Conservation (phyloP, 1,140 invertebrate species). For the Diabrotica virgifera region DNA sequence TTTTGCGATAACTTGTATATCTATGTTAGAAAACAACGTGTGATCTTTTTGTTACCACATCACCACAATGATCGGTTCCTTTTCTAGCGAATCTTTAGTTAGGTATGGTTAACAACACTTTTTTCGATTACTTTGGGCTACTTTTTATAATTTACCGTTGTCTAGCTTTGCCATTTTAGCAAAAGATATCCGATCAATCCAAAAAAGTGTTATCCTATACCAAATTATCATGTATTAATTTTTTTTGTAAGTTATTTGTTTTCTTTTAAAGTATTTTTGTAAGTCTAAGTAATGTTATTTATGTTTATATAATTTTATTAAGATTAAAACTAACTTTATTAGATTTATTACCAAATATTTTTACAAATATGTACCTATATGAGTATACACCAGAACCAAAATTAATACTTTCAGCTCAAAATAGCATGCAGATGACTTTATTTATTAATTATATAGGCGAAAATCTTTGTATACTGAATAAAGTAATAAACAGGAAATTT, state of each 20-base stretch:
- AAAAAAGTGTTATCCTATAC: too few species aligned
- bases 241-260: slow-evolving; percentile 35
- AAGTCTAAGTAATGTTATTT: slow-evolving; percentile 35
- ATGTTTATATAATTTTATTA: slow-evolving; percentile 34
- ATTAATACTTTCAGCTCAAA: slow-evolving; percentile 12
- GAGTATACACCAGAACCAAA: slow-evolving; percentile 27
- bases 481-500: slow-evolving; percentile 1
- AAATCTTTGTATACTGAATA: slow-evolving; percentile 1
- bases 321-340: slow-evolving; percentile 18
- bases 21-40: too few species aligned
- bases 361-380: slow-evolving; percentile 26
- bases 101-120: too few species aligned
- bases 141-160: too few species aligned
- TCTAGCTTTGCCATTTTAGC: too few species aligned
- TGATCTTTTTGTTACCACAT: too few species aligned
- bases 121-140: too few species aligned
- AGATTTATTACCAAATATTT: slow-evolving; percentile 12
- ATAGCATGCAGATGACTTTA: slow-evolving; percentile 4
- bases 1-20: too few species aligned
- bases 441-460: not conserved
- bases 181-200: too few species aligned
- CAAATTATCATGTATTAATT: slow-evolving; percentile 18
- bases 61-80: not conserved
- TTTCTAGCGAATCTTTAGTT: too few species aligned
- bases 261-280: slow-evolving; percentile 31